Conservation (phyloP, 2,888 invertebrate genomes). For the Volucella zonaria region DNA sequence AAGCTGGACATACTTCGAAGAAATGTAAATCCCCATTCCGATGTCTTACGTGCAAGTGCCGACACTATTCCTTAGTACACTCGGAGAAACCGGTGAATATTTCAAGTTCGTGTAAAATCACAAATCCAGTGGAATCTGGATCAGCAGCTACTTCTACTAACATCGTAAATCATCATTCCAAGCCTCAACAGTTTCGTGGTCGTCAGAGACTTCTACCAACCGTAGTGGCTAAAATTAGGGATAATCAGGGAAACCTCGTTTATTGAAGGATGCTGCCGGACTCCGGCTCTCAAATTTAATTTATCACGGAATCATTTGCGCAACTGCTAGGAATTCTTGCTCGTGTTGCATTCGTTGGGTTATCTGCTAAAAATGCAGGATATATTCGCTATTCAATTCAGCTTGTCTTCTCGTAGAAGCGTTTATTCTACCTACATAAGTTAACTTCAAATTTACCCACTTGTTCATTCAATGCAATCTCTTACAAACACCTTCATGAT, state of each 20-base stretch:
- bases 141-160: neutral
- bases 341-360: conserved; percentile 4
- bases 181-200: neutral
- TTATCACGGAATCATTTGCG: too few relatives aligned
- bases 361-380: conserved; percentile 10
- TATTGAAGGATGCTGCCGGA: too few relatives aligned
- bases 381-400: neutral
- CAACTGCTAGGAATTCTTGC: neutral
- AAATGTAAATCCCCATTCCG: too few relatives aligned
- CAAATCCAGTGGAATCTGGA: neutral
- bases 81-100: neutral
- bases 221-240: neutral
- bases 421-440: too few relatives aligned
- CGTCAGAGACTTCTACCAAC: conserved; percentile 1
- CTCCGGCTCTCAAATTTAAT: too few relatives aligned
- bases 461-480: too few relatives aligned
- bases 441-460: too few relatives aligned
- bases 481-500: too few relatives aligned
- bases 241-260: neutral
- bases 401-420: too few relatives aligned
- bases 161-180: neutral
- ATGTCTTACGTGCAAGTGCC: neutral
- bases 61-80: neutral
- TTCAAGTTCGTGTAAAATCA: too few relatives aligned
- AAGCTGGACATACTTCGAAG: too few relatives aligned